These are phyloP conservation scores for Otis tarda DNA, from an alignment of 2,113 vertebrate species.

Conservation along the genomic window DNA sequence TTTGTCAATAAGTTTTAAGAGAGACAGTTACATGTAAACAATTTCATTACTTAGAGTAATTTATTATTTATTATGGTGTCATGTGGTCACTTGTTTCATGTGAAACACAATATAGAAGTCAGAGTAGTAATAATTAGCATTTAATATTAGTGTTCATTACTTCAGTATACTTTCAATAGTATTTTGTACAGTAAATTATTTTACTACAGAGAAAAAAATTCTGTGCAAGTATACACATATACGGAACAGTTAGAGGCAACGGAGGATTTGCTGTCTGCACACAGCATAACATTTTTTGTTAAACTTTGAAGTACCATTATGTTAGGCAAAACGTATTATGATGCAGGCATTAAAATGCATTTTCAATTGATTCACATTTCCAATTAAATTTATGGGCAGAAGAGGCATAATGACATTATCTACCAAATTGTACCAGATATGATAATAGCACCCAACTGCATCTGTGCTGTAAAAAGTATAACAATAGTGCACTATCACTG, in stretches of 20 bases:
- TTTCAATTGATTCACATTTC: slow-evolving; percentile 57
- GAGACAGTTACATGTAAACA: neutral
- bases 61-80: neutral
- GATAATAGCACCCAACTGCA: slow-evolving; percentile 56
- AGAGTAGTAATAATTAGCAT: neutral
- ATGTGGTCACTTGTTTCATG: neutral
- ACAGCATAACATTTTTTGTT: neutral
- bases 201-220: neutral
- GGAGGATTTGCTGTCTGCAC: neutral
- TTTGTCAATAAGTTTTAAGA: neutral
- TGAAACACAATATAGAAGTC: neutral
- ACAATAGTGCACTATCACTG: slow-evolving; percentile 35
- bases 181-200: neutral
- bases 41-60: neutral
- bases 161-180: neutral
- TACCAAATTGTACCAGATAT: slow-evolving; percentile 53
- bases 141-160: neutral
- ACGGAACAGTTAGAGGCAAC: neutral
- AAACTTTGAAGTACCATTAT: slow-evolving; percentile 8
- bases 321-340: slow-evolving; percentile 29
- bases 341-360: slow-evolving; percentile 39
- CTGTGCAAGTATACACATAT: neutral
- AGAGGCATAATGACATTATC: slow-evolving; percentile 45
- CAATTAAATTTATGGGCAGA: slow-evolving; percentile 58
- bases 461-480: slow-evolving; percentile 61